phyloP scores from a whole-genome alignment of 2,797 vertebrate species.

The Agapornis canus region DNA sequence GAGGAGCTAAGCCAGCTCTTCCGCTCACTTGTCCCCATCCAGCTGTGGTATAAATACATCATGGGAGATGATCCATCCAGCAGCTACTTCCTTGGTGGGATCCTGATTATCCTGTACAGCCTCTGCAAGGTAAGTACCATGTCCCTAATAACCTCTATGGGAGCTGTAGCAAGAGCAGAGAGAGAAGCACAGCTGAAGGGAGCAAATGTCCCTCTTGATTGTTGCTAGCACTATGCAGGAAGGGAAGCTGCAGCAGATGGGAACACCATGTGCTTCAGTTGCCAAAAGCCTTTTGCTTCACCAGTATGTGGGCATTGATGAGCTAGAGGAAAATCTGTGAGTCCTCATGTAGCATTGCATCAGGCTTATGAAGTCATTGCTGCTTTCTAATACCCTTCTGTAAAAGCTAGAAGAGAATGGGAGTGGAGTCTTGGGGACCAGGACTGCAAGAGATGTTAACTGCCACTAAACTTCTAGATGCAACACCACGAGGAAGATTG shows the following conservation, averaged over 20 bases:
- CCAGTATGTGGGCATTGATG: neutral
- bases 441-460: neutral
- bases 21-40: constrained; percentile 93
- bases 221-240: neutral
- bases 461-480: neutral
- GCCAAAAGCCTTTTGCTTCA: neutral
- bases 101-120: constrained; percentile 93
- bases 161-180: neutral
- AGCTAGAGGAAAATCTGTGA: neutral
- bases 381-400: neutral
- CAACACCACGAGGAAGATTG: neutral
- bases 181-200: neutral
- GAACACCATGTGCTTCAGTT: neutral
- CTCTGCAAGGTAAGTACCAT: constrained; percentile 88
- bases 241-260: neutral
- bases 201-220: neutral
- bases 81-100: constrained; percentile 93
- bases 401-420: neutral
- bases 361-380: constrained; percentile 54
- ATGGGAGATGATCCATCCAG: constrained; percentile 93
- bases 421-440: neutral
- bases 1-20: constrained; percentile 98
- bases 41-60: constrained; percentile 99
- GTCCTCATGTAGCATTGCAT: constrained; percentile 35
- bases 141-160: rapidly evolving